phyloP scores from a whole-genome alignment of 2,113 vertebrate species.

The Leiothrix lutea region DNA sequence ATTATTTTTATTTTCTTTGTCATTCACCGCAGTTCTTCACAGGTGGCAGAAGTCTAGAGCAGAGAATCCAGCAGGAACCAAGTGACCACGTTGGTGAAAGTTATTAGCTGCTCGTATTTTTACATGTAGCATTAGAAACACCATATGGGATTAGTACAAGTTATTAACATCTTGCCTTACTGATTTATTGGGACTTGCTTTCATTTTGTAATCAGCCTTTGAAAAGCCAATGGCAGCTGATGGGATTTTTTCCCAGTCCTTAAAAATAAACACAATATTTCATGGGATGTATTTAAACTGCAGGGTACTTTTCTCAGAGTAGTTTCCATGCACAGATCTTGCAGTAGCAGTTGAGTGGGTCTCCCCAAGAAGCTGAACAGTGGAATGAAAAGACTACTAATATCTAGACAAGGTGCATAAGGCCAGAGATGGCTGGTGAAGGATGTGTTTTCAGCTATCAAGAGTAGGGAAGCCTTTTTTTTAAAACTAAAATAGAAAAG shows the following conservation, averaged over 20 bases:
- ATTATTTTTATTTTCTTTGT: neutral
- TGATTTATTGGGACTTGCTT: neutral
- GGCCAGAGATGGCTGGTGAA: neutral
- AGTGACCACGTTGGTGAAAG: neutral
- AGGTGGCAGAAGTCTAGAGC: neutral
- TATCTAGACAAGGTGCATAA: accelerated
- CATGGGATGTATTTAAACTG: neutral
- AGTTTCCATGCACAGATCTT: neutral
- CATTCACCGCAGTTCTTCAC: neutral
- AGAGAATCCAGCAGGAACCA: neutral
- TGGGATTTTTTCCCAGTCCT: neutral
- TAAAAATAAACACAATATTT: neutral
- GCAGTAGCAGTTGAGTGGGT: neutral
- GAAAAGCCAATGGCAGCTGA: neutral
- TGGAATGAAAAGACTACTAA: neutral
- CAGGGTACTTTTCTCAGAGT: neutral
- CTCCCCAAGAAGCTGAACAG: neutral
- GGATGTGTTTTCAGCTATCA: neutral
- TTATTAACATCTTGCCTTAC: neutral
- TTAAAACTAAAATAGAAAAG: neutral
- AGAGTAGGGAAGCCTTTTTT: neutral
- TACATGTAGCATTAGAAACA: neutral
- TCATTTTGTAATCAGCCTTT: neutral
- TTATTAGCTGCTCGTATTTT: neutral
- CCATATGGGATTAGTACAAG: neutral